Base-by-base conservation (phyloP, 2,797 vertebrate genomes). In the Tapirus indicus region DNA sequence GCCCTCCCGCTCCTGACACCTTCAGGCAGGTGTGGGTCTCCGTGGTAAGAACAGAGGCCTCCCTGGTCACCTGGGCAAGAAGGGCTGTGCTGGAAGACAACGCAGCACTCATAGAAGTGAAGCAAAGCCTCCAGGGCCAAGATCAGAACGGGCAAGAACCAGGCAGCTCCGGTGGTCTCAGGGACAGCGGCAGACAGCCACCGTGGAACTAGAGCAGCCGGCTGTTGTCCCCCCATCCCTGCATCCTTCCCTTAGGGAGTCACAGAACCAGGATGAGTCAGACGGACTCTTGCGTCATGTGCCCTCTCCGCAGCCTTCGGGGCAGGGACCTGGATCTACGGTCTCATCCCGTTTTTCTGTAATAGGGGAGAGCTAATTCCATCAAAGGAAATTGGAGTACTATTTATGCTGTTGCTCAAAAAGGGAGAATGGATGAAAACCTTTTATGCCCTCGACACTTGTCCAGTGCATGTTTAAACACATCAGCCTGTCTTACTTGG, bases 341-440 rank as follows among this genome's bases (percentile, higher is more conserved):
- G 23, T 72, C 62, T 74, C 47, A 32, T 23, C 16, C 60, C 38
- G 23, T 88, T 80, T 82, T 44, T 47, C 71, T 29, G 64, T 44
- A 80, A 52, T 38, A 54, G 47, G 12, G 27, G 72, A 91, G 29
- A 47, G 6, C 41, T 66, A 56, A 93, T 92, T 89, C 69, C 68
- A 89, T 38, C n/a, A 78, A 95, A 89, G 79, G 29, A 89, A 88
- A 77, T 6, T 91, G 27, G 38, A 91, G 88, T 79, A 62, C 27
- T 72, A 25, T 84, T 84, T 88, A 74, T 14, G 23, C 83, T 93
- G 54, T 75, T 91, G 49, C 60, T 88, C 72, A 77, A 66, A 84
- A 97, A 88, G 35, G 25, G 13, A 91, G 11, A 80, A 52, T 27
- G 21, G 8, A 80, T 21, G 44, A 38, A 47, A 80, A 16, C 4